These are phyloP conservation scores for zebrafish (Danio rerio) DNA, from an alignment of 2,113 vertebrate genomes.

Conservation along the genomic window DNA sequence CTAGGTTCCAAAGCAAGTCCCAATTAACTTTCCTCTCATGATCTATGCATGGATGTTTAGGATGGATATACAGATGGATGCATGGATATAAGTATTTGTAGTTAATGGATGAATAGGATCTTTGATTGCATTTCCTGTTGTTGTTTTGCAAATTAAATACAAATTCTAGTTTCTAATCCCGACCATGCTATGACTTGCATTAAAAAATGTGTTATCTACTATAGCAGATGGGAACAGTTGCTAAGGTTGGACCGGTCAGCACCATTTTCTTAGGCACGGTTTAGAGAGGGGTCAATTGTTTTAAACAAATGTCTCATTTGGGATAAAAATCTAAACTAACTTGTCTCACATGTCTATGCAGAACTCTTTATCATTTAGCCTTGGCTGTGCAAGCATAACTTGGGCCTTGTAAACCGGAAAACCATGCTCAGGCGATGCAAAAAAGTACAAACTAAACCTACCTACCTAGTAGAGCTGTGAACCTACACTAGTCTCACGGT, in stretches of 20 bases:
- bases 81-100: not conserved
- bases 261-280: not conserved
- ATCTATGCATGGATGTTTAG: not conserved
- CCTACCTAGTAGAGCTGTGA: too few relatives aligned
- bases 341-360: slow-evolving; percentile 26
- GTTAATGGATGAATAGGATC: not conserved
- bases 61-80: not conserved
- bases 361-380: slow-evolving; percentile 24
- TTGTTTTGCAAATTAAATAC: not conserved
- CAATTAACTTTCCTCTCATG: not conserved
- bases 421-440: too few relatives aligned
- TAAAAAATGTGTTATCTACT: not conserved
- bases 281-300: not conserved
- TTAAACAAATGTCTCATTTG: slow-evolving; percentile 27
- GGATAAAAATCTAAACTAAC: slow-evolving; percentile 1
- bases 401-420: slow-evolving; percentile 2
- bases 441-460: too few relatives aligned
- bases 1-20: slow-evolving; percentile 36
- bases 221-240: slow-evolving; percentile 4
- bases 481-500: too few relatives aligned
- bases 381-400: not conserved
- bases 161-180: not conserved
- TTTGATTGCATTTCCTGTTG: not conserved
- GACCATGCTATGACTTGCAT: not conserved
- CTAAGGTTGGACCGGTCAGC: not conserved